phyloP scores from a whole-genome alignment of 1,140 invertebrate genomes.

The Euura lappo region DNA sequence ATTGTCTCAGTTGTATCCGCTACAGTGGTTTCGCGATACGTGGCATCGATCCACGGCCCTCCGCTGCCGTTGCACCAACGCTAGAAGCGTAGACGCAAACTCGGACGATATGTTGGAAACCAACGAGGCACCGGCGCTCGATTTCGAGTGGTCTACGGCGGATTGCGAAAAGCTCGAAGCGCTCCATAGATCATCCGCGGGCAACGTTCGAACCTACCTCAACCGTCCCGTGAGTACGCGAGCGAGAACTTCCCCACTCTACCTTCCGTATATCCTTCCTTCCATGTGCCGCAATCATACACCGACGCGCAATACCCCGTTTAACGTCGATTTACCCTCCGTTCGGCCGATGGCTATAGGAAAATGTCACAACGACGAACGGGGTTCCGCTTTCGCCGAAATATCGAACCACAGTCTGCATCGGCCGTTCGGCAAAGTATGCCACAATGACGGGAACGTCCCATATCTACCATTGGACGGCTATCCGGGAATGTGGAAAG shows the following conservation, averaged over 20 bases:
- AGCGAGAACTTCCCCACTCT: not conserved
- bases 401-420: not conserved
- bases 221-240: not conserved
- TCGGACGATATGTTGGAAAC: not conserved
- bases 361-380: not conserved
- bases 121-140: conserved; percentile 12
- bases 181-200: not conserved
- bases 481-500: not conserved
- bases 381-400: not conserved
- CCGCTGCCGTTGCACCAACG: not conserved
- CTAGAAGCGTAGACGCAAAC: not conserved
- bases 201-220: not conserved
- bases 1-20: too few species aligned
- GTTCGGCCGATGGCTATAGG: not conserved
- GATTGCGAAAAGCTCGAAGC: conserved; percentile 4
- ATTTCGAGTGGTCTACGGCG: not conserved
- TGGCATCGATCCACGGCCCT: too few species aligned
- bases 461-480: conserved; percentile 10
- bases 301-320: too few species aligned
- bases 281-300: too few species aligned
- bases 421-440: not conserved
- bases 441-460: conserved; percentile 11
- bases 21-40: too few species aligned
- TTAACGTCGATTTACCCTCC: too few species aligned
- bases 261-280: not conserved